A percentile compares a stretch with the other conserved stretches of the same genome.
Conservation (phyloP, 2,888 invertebrate species). For the Campoplex capitator region DNA sequence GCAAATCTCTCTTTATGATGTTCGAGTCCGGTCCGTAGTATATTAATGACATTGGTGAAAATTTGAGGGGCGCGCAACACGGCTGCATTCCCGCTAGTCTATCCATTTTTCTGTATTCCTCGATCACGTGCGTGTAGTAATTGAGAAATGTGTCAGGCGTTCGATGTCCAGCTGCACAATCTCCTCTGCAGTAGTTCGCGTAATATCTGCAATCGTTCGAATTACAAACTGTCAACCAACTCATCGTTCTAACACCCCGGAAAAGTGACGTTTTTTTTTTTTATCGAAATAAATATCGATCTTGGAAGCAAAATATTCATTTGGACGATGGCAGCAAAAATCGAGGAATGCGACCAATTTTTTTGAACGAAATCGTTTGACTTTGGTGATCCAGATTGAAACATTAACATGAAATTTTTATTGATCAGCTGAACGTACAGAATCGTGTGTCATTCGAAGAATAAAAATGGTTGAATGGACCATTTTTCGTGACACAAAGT, state of each 20-base stretch:
- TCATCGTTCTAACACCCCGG: not conserved
- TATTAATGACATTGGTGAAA: slow-evolving; percentile 96
- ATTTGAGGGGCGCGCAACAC: slow-evolving; percentile 96
- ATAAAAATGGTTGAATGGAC: too few relatives aligned
- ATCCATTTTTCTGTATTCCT: slow-evolving; percentile 93
- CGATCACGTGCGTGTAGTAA: slow-evolving; percentile 96
- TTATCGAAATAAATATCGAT: too few relatives aligned
- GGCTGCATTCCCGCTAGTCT: slow-evolving; percentile 92
- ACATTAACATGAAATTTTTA: too few relatives aligned
- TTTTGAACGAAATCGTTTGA: too few relatives aligned
- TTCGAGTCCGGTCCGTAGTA: slow-evolving; percentile 96
- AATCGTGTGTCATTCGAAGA: too few relatives aligned
- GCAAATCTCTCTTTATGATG: slow-evolving; percentile 96
- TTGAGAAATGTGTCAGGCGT: slow-evolving; percentile 93
- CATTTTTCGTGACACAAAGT: too few relatives aligned
- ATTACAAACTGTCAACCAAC: slow-evolving; percentile 17
- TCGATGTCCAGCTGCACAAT: slow-evolving; percentile 91
- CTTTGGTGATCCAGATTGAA: too few relatives aligned
- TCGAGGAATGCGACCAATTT: too few relatives aligned
- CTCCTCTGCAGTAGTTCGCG: slow-evolving; percentile 97
- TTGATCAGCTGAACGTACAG: too few relatives aligned
- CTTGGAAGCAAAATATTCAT: too few relatives aligned
- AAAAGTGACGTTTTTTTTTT: too few relatives aligned
- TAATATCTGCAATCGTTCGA: slow-evolving; percentile 87
- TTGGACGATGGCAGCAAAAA: too few relatives aligned